Evolutionary conservation across 2,113 vertebrate genomes (phyloP), one percentile per base, ranked within the genome.

Genomic region (Centropristis striata): DNA sequence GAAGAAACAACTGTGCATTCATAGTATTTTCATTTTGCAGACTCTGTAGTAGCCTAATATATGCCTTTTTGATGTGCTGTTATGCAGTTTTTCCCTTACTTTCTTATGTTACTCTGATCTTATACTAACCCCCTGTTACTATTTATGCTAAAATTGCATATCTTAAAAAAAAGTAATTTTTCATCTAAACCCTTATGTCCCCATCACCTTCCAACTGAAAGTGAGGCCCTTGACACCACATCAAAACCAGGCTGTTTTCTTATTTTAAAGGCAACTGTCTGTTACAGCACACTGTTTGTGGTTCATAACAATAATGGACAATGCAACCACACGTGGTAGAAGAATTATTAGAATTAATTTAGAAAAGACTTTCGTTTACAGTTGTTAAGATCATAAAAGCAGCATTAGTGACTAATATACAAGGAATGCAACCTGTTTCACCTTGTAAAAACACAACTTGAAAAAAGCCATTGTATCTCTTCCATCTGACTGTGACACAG

Each of bases 401-500:
- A 49, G 21, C 67, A 11, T 4, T 37, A 57, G 7, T 66, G 28
- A 37, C 27, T 5, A 8, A 57, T 32, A 27, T 46, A 21, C 20
- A 9, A 42, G 18, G 21, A 12, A 41, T 55, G 18, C 18, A 32
- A 23, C 23, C 23, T 28, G 13, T 50, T 39, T 44, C 44, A 18
- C 32, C 27, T 49, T 27, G 3, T 12, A 8, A 32, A 32, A 32
- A 32, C 3, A 32, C 3, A 4, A 3, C 3, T 32, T 32, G 3
- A 6, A 6, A 32, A 32, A 32, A 71, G 46, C 21, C 46, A 8
- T 41, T 46, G 15, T 51, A 51, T 68, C 36, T 61, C 14, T 54
- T 4, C 21, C 67, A 44, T 51, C 23, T 61, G 72, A 50, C 8
- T 50, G 41, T 57, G 50, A 39, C 41, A 50, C 39, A 60, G 42